Evolutionary conservation across 1,140 invertebrate species (phyloP), one percentile per base, ranked within the genome.

Genomic region (Tetragnatha versicolor): DNA sequence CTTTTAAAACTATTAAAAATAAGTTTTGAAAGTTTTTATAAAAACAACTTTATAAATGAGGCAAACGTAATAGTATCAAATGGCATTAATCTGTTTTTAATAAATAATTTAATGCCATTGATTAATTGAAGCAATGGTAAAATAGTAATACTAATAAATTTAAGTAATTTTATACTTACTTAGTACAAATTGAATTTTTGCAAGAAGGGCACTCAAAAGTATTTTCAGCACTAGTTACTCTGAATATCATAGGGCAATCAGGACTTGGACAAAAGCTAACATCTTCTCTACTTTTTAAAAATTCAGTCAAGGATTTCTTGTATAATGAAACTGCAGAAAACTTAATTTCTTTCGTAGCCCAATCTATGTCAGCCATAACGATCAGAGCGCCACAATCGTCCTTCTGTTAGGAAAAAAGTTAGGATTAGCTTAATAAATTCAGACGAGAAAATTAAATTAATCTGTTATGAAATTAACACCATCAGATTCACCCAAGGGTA

Each of bases 211-310:
- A 79, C 0, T 51, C n/a, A 29, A 70, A 79, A 29, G 73, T 29
- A 25, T 10, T 51, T 51, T 10, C 65, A 68, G 58, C 42, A 29
- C 17, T 20, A n/a, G 55, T 53, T 47, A 68, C 35, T 45, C 70
- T 55, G 7, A 22, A 80, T 37, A 80, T 70, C 69, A 80, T 65
- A 14, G 60, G 61, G 25, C 79, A 80, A 49, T 80, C 70, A 14
- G 79, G 70, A 55, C 53, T 75, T 27, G 79, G 79, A 80, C 79
- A 80, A 49, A 47, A 75, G 5, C 51, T 35, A 14, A 77, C 25
- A 42, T 77, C 61, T 31, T 20, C 29, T 25, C 58, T 35, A 25
- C 20, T 79, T 22, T 37, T 0, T 35, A 72, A 33, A 60, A 79
- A 72, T 12, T 25, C 49, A 25, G 35, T 17, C 42, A 79, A 69